Conservation (phyloP, 2,888 invertebrate species). For the Branchinecta sandiegonensis region DNA sequence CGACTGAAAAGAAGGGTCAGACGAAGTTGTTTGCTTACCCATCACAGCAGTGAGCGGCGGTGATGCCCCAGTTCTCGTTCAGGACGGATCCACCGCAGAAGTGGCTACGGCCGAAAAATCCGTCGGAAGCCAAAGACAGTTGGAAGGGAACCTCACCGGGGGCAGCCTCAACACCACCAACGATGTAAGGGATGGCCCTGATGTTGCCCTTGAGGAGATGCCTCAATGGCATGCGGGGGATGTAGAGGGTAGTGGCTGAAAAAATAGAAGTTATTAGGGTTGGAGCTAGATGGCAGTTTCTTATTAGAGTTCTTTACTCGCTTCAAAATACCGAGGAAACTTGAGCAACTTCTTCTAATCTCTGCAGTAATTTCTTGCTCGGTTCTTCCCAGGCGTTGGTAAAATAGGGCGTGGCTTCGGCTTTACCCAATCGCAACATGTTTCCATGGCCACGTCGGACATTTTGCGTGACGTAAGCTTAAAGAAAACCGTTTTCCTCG, state of each 20-base stretch:
- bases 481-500: too few species aligned
- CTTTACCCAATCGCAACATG: too few species aligned
- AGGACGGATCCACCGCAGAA: slow-evolving; percentile 24
- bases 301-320: too few species aligned
- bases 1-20: too few species aligned
- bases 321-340: too few species aligned
- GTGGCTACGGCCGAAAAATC: slow-evolving; percentile 21
- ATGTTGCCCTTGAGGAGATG: slow-evolving; percentile 19
- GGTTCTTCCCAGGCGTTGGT: too few species aligned
- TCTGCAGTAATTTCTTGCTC: too few species aligned
- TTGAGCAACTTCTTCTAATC: too few species aligned
- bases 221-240: slow-evolving; percentile 21
- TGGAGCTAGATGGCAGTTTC: too few species aligned
- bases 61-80: slow-evolving; percentile 16
- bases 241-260: neutral
- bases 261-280: neutral
- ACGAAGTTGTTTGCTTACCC: slow-evolving; percentile 1
- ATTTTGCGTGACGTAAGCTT: too few species aligned
- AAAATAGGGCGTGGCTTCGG: too few species aligned
- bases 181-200: slow-evolving; percentile 22
- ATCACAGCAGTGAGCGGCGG: slow-evolving; percentile 22
- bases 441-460: too few species aligned
- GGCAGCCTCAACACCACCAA: slow-evolving; percentile 24
- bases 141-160: slow-evolving; percentile 25
- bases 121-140: slow-evolving; percentile 23